phyloP scores from a whole-genome alignment of 2,113 vertebrate genomes.

The Hiodon alosoides region DNA sequence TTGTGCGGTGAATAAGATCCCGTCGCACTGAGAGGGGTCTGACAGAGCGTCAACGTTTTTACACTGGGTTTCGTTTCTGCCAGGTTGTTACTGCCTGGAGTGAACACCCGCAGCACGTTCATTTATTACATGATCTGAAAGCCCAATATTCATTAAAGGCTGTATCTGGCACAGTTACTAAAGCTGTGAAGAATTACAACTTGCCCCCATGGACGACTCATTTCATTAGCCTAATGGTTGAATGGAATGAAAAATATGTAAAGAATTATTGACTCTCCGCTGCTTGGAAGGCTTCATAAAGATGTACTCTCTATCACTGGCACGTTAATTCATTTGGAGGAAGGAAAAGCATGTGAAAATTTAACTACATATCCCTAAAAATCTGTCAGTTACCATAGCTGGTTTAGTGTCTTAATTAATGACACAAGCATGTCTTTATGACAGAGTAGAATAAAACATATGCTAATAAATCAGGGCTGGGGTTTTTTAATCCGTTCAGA shows the following conservation, averaged over 20 bases:
- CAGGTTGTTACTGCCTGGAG: neutral
- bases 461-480: neutral
- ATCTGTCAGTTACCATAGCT: neutral
- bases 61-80: neutral
- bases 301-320: neutral
- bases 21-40: neutral
- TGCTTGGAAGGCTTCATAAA: neutral
- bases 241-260: neutral
- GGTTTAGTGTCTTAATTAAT: neutral
- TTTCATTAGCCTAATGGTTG: conserved; percentile 1
- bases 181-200: neutral
- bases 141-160: no score
- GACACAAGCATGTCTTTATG: neutral
- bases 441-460: neutral
- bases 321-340: neutral
- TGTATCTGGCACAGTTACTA: neutral
- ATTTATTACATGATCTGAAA: neutral
- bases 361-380: neutral
- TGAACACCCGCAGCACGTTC: neutral
- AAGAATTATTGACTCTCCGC: neutral
- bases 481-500: neutral
- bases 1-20: neutral
- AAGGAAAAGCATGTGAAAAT: neutral
- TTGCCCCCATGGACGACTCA: neutral
- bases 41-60: neutral